Base-by-base conservation (phyloP, 2,113 vertebrate species). In the Charina bottae region DNA sequence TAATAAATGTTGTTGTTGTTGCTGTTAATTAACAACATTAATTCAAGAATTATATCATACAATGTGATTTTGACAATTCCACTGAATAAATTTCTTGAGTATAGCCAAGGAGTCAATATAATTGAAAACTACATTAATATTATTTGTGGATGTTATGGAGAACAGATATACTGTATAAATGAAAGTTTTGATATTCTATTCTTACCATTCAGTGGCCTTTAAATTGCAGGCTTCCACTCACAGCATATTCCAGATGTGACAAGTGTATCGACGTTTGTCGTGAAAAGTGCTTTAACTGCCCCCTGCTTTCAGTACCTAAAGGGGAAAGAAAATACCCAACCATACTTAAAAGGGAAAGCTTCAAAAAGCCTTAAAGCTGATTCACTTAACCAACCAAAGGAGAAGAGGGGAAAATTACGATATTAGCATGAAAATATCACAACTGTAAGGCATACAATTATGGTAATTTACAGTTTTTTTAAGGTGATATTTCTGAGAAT, bases 341-440 rank as follows among this genome's bases (percentile, higher is more conserved):
- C 0, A 91, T 85, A 90, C 89, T 92, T 91, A 93, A 90, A 83
- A 91, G 1, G 60, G 78, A 95, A 93, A 21, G 83, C 53, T 94
- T 95, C 90, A 95, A 94, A 95, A 26, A 28, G 11, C 72, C 49
- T 93, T 91, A 90, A 92, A 96, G 92, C 2, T 54, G 78, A 93
- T 92, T 95, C 90, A 94, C 54, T 13, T 90, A 93, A 91, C 1
- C 11, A 89, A 49, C 4, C 24, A 54, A 89, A 93, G 92, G 54
- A 78, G 58, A 93, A 95, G 87, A 24, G 28, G 90, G 37, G 53
- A 88, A 95, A 94, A 95, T 91, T 90, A 92, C 64, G 92, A 10
- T 15, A 88, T 95, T 94, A 95, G 68, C 89, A 92, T 94, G 62
- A 96, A 95, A 95, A 95, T 94, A 83, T 72, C 90, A 56, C n/a